Evolutionary conservation across 2,888 invertebrate genomes (phyloP), one percentile per base, ranked within the genome.

Genomic region (Tryphoninae sp.): DNA sequence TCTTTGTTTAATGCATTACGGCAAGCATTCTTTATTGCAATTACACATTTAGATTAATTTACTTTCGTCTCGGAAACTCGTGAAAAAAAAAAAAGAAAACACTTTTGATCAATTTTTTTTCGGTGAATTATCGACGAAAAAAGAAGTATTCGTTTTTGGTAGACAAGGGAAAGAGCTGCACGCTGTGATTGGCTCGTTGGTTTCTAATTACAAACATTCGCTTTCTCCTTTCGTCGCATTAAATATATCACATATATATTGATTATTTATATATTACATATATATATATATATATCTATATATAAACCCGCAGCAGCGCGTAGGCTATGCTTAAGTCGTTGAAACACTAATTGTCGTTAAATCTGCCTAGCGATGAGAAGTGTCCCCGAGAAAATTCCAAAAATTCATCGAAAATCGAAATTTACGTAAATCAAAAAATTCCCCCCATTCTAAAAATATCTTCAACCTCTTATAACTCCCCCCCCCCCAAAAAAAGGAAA

Each of bases 151-250:
- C 84, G 86, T 86, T 89, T 7, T 11, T 59, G 86, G 85, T 84
- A 88, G 89, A 89, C 89, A 89, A 89, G 89, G 87, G 86, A 76
- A 61, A 86, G 89, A 89, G 90, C 91, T 89, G 88, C 90, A 91
- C 91, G 90, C 91, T 91, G 77, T 77, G 91, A 90, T 91, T 92
- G 91, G 90, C 90, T 91, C 91, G 90, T 91, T 91, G 91, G 90
- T 91, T 91, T 87, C 87, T 90, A 88, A 86, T 87, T 89, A 89
- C 64, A 90, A 89, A 89, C 89, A 89, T 90, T 91, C 88, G 91
- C 91, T 92, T 91, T 88, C 88, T 87, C 86, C 87, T 89, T 89
- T 88, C 86, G 87, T 84, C 87, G 90, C 89, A 89, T 89, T 89
- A 59, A 67, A 84, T 79, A 71, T 79, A 76, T 83, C 84, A 84